Percentiles rank a stretch among this genome's conserved stretches.
Conservation (phyloP, 2,797 vertebrate species). For the Trichosurus vulpecula region DNA sequence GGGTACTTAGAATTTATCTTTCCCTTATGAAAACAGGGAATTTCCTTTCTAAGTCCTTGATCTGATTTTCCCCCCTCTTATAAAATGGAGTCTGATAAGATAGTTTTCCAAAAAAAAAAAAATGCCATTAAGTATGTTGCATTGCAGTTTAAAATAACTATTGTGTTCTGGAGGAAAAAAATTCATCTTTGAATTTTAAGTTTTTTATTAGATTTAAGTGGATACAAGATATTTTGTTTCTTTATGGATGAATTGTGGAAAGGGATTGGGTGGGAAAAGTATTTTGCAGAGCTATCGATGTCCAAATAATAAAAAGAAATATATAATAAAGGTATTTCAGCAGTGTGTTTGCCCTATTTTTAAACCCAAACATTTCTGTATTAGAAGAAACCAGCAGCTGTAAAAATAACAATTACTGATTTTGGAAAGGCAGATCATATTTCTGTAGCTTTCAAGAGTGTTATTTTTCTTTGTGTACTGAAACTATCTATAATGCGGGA, state of each 20-base stretch:
- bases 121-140: slow-evolving; percentile 68
- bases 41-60: slow-evolving; percentile 72
- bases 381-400: not conserved
- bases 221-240: slow-evolving; percentile 74
- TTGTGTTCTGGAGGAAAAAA: slow-evolving; percentile 58
- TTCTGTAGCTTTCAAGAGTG: not conserved
- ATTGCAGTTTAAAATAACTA: slow-evolving; percentile 73
- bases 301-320: slow-evolving; percentile 84
- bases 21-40: slow-evolving; percentile 64
- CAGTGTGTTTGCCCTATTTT: slow-evolving; percentile 72
- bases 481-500: not conserved
- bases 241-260: slow-evolving; percentile 70
- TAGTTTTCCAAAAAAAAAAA: slow-evolving; percentile 76
- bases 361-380: not conserved
- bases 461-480: not conserved
- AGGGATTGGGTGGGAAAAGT: slow-evolving; percentile 68
- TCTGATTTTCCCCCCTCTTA: slow-evolving; percentile 66
- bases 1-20: slow-evolving; percentile 26
- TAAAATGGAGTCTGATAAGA: slow-evolving; percentile 71
- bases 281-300: slow-evolving; percentile 80
- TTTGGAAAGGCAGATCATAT: not conserved
- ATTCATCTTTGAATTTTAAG: slow-evolving; percentile 70
- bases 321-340: slow-evolving; percentile 81
- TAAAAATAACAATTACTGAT: not conserved
- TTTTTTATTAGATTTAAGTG: slow-evolving; percentile 78